Evolutionary conservation across 2,113 vertebrate genomes (phyloP), one percentile per base, ranked within the genome.

Genomic region (Brevimyrus niger): DNA sequence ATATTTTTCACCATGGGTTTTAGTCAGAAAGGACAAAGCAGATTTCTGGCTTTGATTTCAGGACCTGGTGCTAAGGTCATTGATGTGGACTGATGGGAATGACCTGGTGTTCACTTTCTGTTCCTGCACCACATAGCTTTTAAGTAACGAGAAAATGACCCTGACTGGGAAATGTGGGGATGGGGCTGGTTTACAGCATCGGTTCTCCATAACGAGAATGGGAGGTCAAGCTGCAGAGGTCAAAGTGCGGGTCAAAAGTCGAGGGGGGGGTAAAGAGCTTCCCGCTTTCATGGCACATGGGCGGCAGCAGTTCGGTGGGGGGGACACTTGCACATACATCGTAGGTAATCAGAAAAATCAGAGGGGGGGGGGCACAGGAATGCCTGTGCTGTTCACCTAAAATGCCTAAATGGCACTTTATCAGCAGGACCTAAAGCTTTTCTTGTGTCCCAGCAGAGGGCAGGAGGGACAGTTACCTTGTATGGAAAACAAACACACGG

Each of bases 11-110:
- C 53, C 27, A 23, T 31, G n/a, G 19, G 84, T 51, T 51, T 35
- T 4, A 46, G 4, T 86, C 48, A 86, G 23, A 86, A 10, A 31
- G 91, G 91, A 91, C 85, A 19, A 91, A 94, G 93, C n/a, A 88
- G 90, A 92, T 91, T 89, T 3, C 69, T 21, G 69, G 47, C 23
- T 23, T 31, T 55, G 51, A 89, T 53, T 88, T 51, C 35, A n/a
- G 73, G 27, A 35, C n/a, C 50, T 31, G 8, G 11, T 15, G n/a
- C 7, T 21, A 21, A 87, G 21, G 35, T 82, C 27, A 80, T 76
- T 76, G 3, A 65, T 11, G 46, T 50, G 46, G 44, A 23, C 82
- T 3, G n/a, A 23, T 44, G 23, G 3, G 21, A 21, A 17, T n/a
- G 10, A 11, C 31, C 50, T 27, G 58, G n/a, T n/a, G 35, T 53